phyloP scores from a whole-genome alignment of 1,140 invertebrate species.

The Pectinophora gossypiella region DNA sequence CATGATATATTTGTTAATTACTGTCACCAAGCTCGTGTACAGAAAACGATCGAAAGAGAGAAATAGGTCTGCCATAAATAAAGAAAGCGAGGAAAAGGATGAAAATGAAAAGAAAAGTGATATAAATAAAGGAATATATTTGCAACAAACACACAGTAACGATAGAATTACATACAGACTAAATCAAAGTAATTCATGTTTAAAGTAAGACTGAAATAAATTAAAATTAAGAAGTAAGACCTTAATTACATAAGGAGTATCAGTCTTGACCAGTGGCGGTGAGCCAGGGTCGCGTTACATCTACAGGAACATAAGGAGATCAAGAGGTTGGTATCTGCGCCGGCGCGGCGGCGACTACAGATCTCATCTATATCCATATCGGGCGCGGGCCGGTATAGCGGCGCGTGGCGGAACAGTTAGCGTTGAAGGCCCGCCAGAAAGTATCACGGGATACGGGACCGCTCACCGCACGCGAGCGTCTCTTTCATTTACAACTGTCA shows the following conservation, averaged over 20 bases:
- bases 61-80: constrained; percentile 62
- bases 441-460: constrained; percentile 4
- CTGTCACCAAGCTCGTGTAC: constrained; percentile 65
- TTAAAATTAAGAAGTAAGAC: constrained; percentile 48
- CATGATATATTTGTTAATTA: constrained; percentile 50
- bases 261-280: constrained; percentile 51
- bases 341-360: too few species aligned
- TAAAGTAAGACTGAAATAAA: constrained; percentile 52
- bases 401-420: neutral
- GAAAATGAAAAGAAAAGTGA: constrained; percentile 71
- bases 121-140: constrained; percentile 73
- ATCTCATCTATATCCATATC: too few species aligned
- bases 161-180: constrained; percentile 59
- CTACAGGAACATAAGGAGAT: constrained; percentile 57
- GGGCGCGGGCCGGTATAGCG: neutral
- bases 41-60: constrained; percentile 47
- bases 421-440: neutral
- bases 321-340: constrained; percentile 24
- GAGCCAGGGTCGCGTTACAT: constrained; percentile 28
- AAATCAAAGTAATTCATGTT: constrained; percentile 20
- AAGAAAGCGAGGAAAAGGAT: constrained; percentile 68
- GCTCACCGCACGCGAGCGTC: neutral
- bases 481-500: neutral
- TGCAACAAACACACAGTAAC: constrained; percentile 73
- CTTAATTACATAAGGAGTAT: constrained; percentile 53